These are phyloP conservation scores for Penaeus chinensis DNA, from an alignment of 1,140 invertebrate genomes.

Conservation along the genomic window DNA sequence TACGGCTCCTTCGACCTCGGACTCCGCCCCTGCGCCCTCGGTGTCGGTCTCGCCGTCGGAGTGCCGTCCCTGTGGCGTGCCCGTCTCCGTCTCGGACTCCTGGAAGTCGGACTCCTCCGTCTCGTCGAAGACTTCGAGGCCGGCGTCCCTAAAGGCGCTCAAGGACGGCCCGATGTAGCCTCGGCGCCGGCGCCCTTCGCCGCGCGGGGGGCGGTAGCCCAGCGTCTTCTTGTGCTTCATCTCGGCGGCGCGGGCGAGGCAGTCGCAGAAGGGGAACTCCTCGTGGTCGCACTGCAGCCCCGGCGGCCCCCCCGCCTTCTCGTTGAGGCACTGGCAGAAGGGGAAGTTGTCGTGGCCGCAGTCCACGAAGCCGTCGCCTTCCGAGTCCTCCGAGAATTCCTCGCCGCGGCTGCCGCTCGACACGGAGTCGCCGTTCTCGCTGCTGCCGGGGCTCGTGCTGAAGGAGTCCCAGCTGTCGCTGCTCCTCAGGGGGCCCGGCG, in stretches of 20 bases:
- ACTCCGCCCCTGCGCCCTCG: slow-evolving; percentile 7
- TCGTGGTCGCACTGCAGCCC: slow-evolving; percentile 11
- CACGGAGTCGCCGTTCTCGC: neutral
- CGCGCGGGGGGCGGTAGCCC: neutral
- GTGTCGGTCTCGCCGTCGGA: slow-evolving; percentile 24
- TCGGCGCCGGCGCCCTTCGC: slow-evolving; percentile 17
- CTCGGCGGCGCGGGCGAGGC: slow-evolving; percentile 1
- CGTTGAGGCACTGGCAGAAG: slow-evolving; percentile 11
- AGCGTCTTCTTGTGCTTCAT: neutral
- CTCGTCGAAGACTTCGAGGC: slow-evolving; percentile 50
- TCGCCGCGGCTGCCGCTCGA: neutral
- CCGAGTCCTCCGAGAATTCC: neutral
- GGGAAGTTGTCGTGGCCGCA: slow-evolving; percentile 26
- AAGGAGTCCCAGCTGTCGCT: slow-evolving; percentile 11
- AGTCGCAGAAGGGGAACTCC: slow-evolving; percentile 49
- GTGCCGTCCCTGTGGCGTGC: neutral
- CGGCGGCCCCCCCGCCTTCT: slow-evolving; percentile 3
- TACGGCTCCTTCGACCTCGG: slow-evolving; percentile 2
- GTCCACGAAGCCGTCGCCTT: neutral
- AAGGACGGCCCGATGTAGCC: slow-evolving; percentile 34
- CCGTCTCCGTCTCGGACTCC: slow-evolving; percentile 37
- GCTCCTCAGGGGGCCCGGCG: neutral
- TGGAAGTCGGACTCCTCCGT: slow-evolving; percentile 51
- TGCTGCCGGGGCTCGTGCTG: slow-evolving; percentile 11
- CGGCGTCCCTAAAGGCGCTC: slow-evolving; percentile 17